A percentile compares a stretch with the other conserved stretches of the same genome.
These are phyloP conservation scores for Pocillopora verrucosa DNA, from an alignment of 64 coral and sea anemone species.

Conservation along the genomic window DNA sequence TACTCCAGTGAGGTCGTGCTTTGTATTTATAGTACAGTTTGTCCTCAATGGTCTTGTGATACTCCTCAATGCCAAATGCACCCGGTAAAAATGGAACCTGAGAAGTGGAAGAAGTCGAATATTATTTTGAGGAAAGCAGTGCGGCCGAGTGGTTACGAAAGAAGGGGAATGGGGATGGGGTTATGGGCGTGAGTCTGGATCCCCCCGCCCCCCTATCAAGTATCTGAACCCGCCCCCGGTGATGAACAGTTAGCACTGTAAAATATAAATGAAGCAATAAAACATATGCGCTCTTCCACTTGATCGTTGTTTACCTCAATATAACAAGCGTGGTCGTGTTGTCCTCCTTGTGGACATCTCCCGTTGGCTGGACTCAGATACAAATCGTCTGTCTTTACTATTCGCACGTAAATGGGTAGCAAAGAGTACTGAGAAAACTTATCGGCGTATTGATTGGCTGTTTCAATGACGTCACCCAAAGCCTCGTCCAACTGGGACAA, in stretches of 20 bases:
- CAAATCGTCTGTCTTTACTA: slow-evolving; percentile 60
- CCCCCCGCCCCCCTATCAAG: no score
- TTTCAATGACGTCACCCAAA: slow-evolving; percentile 69
- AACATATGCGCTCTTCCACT: no score
- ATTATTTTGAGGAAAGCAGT: no score
- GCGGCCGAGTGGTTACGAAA: no score
- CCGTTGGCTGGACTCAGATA: slow-evolving; percentile 66
- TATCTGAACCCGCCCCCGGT: no score
- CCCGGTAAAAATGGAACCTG: slow-evolving; percentile 46
- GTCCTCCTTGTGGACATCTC: slow-evolving; percentile 21
- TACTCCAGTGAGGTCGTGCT: slow-evolving; percentile 62
- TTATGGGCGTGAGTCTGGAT: no score
- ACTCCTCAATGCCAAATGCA: slow-evolving; percentile 44
- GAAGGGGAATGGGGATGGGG: no score
- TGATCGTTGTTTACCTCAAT: slow-evolving; percentile 26
- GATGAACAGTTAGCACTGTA: no score
- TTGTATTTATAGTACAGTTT: slow-evolving; percentile 34
- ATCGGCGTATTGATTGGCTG: slow-evolving; percentile 34
- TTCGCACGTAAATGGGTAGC: slow-evolving; percentile 60
- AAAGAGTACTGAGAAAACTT: slow-evolving; percentile 39
- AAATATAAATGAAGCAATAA: no score
- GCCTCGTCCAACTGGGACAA: slow-evolving; percentile 50
- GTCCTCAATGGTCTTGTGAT: slow-evolving; percentile 43
- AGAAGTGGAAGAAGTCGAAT: neutral
- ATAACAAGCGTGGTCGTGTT: slow-evolving; percentile 51